Percentiles rank a stretch among this genome's conserved stretches.
Evolutionary conservation across 2,888 invertebrate species (phyloP).

Genomic region (Phalera bucephala): DNA sequence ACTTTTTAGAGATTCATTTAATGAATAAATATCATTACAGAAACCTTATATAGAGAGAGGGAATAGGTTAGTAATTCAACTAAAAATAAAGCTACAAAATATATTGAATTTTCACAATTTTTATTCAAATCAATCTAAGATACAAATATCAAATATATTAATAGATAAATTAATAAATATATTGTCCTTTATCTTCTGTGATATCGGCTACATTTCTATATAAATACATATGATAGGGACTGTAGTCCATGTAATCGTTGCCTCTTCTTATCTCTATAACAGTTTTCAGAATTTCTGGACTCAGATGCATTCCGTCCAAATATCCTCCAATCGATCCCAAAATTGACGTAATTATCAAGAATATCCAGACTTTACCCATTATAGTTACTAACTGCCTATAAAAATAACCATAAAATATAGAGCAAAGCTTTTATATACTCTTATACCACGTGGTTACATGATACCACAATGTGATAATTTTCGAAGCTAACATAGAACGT

Average conservation of each 20-base stretch:
- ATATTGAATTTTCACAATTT: no score
- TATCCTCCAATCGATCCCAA: slow-evolving; percentile 31
- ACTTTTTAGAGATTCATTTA: no score
- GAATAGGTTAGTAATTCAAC: no score
- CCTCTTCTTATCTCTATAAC: slow-evolving; percentile 40
- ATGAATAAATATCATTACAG: no score
- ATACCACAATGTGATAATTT: slow-evolving; percentile 23
- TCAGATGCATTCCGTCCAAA: slow-evolving; percentile 49
- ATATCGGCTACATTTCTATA: slow-evolving; percentile 19
- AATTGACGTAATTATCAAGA: slow-evolving; percentile 39
- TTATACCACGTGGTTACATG: slow-evolving; percentile 8
- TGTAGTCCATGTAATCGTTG: slow-evolving; percentile 63
- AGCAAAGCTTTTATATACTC: slow-evolving; percentile 31
- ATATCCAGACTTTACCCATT: slow-evolving; percentile 48
- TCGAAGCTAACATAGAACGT: background rate
- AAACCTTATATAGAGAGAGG: no score
- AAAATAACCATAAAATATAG: slow-evolving; percentile 18
- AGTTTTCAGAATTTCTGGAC: slow-evolving; percentile 58
- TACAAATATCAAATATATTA: no score
- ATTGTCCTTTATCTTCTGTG: no score
- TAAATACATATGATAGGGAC: slow-evolving; percentile 38
- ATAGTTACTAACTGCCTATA: slow-evolving; percentile 11
- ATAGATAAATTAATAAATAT: no score
- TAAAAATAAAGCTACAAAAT: no score
- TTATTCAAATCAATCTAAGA: no score